phyloP scores from a whole-genome alignment of 1,140 invertebrate species.

The Cyrtorhinus lividipennis region DNA sequence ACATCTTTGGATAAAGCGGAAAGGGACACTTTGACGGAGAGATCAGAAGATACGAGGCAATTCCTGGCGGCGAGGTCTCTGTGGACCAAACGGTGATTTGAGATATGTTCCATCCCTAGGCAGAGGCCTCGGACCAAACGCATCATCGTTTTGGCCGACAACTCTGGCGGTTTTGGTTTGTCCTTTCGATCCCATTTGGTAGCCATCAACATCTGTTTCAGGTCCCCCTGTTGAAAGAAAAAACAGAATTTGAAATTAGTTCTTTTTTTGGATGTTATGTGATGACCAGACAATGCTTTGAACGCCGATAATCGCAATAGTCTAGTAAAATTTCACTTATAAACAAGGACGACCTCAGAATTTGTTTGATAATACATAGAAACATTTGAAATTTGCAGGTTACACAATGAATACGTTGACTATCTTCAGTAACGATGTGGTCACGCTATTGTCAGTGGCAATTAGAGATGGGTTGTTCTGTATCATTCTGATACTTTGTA shows the following conservation, averaged over 20 bases:
- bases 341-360: too few relatives aligned
- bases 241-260: constrained; percentile 18
- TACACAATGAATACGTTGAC: too few relatives aligned
- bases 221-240: constrained; percentile 53
- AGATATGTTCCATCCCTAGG: constrained; percentile 67
- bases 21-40: constrained; percentile 70
- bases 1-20: constrained; percentile 68
- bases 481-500: too few relatives aligned
- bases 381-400: too few relatives aligned
- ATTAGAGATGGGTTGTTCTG: too few relatives aligned
- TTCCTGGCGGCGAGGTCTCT: constrained; percentile 87
- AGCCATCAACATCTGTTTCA: constrained; percentile 82
- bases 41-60: constrained; percentile 67
- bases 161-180: constrained; percentile 28
- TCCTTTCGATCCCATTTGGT: constrained; percentile 44
- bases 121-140: constrained; percentile 63
- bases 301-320: too few relatives aligned
- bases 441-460: too few relatives aligned
- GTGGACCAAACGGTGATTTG: constrained; percentile 60
- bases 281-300: too few relatives aligned
- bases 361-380: too few relatives aligned
- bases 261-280: too few relatives aligned
- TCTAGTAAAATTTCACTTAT: too few relatives aligned
- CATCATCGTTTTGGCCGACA: constrained; percentile 45
- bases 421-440: too few relatives aligned